Base-by-base conservation (phyloP, 2,888 invertebrate species). In the Scaptodrosophila latifasciaeformis region DNA sequence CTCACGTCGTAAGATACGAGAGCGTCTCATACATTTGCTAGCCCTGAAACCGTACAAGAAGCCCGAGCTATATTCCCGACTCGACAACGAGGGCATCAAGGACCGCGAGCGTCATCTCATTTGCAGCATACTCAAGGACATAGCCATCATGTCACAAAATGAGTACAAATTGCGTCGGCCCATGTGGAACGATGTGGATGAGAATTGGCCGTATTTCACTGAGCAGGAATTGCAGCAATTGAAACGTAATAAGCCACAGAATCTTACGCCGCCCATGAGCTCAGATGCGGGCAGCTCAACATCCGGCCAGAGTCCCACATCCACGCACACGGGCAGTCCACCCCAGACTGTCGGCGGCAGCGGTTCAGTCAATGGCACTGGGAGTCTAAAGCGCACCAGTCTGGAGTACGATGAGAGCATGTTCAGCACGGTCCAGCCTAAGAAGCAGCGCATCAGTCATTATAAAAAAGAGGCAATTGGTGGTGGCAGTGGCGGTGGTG, bases 11-110 rank as follows among this genome's bases (percentile, higher is more conserved):
- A 90, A 81, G 89, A 95, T 85, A 61, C 83, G 96, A 87, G 97
- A 97, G 89, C 92, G 97, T 87, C 91, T 97, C 85, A 94, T 97
- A 86, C 97, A 97, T 87, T 90, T 97, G 86, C 90, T 97, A 87
- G 97, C 97, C 74, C 88, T 97, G 87, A 92, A 93, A 88, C 93
- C 96, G 65, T 96, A 93, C 88, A 97, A 96, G 88, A 97, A 96
- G 88, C 94, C 94, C 56, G 97, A 97, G 88, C 88, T 97, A 61
- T 92, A 91, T 85, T 89, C 92, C 74, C 92, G 95, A 82, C 89
- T 97, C 77, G 90, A 88, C 77, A 92, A 91, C 89, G 97, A 97
- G 88, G 97, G 97, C 65, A 88, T 96, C 59, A 91, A 92, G 76
- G 96, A 94, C 54, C 92, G 92, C 76, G 95, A 97, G 82, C 92